Base-by-base conservation (phyloP, 2,113 vertebrate genomes). In the Melanotaenia duboulayi region DNA sequence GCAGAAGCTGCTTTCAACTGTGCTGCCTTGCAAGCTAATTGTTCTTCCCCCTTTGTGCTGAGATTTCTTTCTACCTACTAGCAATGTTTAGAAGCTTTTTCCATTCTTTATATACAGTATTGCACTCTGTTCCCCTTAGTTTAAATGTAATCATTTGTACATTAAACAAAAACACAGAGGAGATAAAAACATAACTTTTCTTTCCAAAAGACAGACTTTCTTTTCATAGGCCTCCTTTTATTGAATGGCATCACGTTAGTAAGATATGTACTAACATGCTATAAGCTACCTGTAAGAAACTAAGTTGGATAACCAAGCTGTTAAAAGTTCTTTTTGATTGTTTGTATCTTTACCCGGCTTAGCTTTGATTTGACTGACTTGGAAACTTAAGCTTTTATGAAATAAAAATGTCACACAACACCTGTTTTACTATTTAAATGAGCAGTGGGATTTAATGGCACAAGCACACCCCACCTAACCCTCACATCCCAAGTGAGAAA, bases 1-100 rank as follows among this genome's bases (percentile, higher is more conserved):
- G 92, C 81, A 67, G 52, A 77, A 60, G 88, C 82, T 62, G 86
- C 79, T 57, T 65, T 46, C 63, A 65, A 72, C 54, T 57, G 67
- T 57, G 80, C 70, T 42, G 0, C 49, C 25, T 37, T 56, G 66
- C 55, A 66, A 19, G 5, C 44, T 8, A 14, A n/a, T 2, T 8
- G 5, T 48, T 17, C 17, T 17, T 46, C 44, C 44, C n/a, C 17
- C 17, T 48, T 9, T 48, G 44, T 19, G 16, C 8, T 48, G 17
- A 48, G 1, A 35, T 6, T 35, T 35, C 28, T 35, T 35, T 9
- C 32, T 35, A 9, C 7, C n/a, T 19, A 39, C 32, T 28, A 6
- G 9, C 16, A 17, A 11, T 37, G 6, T 39, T 37, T 20, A 39
- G 11, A 28, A 20, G 32, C 35, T 35, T 13, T 20, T 35, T 13